Evolutionary conservation across 1,140 invertebrate species (phyloP).

Genomic region (Agrilus planipennis): DNA sequence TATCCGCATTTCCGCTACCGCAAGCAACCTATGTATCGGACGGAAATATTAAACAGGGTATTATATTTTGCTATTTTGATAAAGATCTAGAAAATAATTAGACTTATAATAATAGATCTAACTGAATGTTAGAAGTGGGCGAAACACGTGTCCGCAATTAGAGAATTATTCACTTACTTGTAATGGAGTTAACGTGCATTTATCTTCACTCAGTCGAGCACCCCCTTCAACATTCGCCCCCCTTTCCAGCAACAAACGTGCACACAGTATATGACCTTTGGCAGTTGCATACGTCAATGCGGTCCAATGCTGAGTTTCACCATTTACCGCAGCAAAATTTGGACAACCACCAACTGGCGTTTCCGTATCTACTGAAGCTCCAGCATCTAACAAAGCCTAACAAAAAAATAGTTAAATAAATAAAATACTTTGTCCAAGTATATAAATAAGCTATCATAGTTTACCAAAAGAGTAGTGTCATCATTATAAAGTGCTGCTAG

Average conservation of each 20-base stretch:
- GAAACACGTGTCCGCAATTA: no score
- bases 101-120: no score
- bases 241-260: conserved; percentile 56
- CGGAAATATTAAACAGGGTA: no score
- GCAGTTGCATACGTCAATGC: conserved; percentile 55
- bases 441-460: no score
- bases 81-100: no score
- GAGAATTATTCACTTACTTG: no score
- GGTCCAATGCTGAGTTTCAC: conserved; percentile 68
- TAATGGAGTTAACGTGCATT: conserved; percentile 72
- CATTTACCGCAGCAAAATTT: conserved; percentile 41
- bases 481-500: conserved; percentile 67
- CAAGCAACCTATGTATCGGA: conserved; percentile 67
- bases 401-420: conserved; percentile 4
- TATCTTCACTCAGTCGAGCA: conserved; percentile 65
- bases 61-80: no score
- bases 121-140: no score
- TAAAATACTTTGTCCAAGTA: not conserved
- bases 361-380: conserved; percentile 33
- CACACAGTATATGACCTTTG: conserved; percentile 40
- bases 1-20: conserved; percentile 66
- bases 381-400: conserved; percentile 62
- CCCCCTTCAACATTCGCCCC: conserved; percentile 80
- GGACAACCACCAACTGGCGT: conserved; percentile 32
- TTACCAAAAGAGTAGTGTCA: conserved; percentile 54